Base-by-base conservation (phyloP, 1,140 invertebrate species). In the Cyrtorhinus lividipennis region DNA sequence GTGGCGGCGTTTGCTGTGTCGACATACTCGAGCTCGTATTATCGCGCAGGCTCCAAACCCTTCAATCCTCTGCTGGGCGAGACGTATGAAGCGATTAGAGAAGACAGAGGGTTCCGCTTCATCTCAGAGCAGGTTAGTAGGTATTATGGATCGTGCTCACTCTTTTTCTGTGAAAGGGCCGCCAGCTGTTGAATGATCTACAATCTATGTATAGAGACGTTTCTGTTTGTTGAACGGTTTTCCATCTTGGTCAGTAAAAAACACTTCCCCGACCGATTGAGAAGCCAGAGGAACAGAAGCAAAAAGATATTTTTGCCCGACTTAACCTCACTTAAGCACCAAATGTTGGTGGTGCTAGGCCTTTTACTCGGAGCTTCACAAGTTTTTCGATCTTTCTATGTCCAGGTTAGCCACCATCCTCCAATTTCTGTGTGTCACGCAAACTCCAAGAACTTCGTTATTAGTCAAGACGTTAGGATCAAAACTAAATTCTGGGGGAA, bases 401-500 rank as follows among this genome's bases (percentile, higher is more conserved):
- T 61, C 13, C 74, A 89, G 79, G 90, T 93, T 1, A 87, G 85
- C 62, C 89, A 92, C 75, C 89, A 92, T 77, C 90, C 90, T 1
- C 89, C 90, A 1, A 78, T 92, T 24, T 87, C 84, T 69, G 87
- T 86, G 15, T 90, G 89, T 71, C 80, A 90, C 76, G 86, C 85
- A 13, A 83, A 88, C 70, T 83, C 83, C 22, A 73, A 78, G 64
- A 83, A 83, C 69, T 92, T 88, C 75, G 78, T 78, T 2, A 87
- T 90, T 73, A 88, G 84, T 82, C 88, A 91, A 79, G 84, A 87
- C 70, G 81, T 83, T 1, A 76, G 86, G 66, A 87, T 90, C 65
- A 90, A 89, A 74, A 87, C 88, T 24, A 90, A 89, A 73, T 93
- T 93, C 76, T 92, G 89, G 88, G 89, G 89, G 62, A 92, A 90